These are phyloP conservation scores for Cyanoramphus novaezelandiae DNA, from an alignment of 2,113 vertebrate genomes.

Conservation along the genomic window DNA sequence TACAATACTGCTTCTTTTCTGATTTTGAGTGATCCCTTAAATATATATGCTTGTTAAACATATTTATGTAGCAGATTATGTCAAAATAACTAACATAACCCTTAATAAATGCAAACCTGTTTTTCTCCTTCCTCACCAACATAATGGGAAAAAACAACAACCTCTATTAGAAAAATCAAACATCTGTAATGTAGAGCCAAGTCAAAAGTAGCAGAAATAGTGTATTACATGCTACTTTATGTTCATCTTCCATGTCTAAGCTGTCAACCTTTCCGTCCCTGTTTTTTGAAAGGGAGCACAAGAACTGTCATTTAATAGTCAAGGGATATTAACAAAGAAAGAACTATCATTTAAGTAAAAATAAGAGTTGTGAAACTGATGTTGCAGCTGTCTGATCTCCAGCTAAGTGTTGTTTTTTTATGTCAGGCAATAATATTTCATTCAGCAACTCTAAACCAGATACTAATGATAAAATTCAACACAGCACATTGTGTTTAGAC, in stretches of 20 bases:
- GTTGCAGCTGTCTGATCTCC: neutral
- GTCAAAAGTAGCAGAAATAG: conserved; percentile 5
- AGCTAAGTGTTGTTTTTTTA: neutral
- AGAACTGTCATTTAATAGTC: conserved; percentile 20
- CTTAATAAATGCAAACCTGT: neutral
- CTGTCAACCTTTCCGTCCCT: neutral
- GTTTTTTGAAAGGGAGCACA: neutral
- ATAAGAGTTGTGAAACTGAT: neutral
- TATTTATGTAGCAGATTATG: neutral
- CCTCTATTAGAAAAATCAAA: neutral
- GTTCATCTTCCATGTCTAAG: neutral
- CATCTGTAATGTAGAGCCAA: neutral
- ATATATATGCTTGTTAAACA: neutral
- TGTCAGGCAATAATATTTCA: neutral
- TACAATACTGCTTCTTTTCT: neutral
- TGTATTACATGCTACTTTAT: neutral
- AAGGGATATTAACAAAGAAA: conserved; percentile 19
- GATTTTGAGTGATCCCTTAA: neutral
- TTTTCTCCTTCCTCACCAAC: neutral
- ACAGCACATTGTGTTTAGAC: neutral
- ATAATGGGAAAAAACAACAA: neutral
- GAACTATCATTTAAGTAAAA: conserved; percentile 25
- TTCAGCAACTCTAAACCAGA: neutral
- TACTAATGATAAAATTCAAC: neutral
- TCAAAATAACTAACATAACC: neutral